phyloP scores from a whole-genome alignment of 2,888 invertebrate genomes.

The Apotomis turbidana region DNA sequence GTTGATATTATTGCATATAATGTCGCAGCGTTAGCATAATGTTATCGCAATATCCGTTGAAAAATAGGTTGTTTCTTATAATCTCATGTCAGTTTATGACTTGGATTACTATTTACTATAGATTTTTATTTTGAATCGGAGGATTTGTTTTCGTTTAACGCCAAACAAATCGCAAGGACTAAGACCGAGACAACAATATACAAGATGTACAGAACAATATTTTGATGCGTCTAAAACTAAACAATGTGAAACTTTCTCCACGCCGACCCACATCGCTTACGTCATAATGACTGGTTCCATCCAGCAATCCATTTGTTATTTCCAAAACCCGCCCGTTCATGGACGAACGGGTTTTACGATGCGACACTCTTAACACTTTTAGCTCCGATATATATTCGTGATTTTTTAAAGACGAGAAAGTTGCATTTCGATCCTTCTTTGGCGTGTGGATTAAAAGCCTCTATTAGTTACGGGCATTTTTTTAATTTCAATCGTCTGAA shows the following conservation, averaged over 20 bases:
- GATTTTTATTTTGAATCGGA: too few relatives aligned
- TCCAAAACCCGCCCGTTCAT: constrained; percentile 33
- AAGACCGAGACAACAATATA: not conserved
- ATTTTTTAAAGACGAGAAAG: constrained; percentile 28
- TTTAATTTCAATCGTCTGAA: not conserved
- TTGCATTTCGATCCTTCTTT: constrained; percentile 18
- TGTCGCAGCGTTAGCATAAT: too few relatives aligned
- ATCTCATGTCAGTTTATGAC: too few relatives aligned
- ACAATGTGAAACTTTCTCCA: constrained; percentile 41
- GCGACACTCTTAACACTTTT: constrained; percentile 17
- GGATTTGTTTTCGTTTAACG: too few relatives aligned
- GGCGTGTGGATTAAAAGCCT: constrained; percentile 11
- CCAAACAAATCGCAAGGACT: not conserved
- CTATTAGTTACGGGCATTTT: constrained; percentile 20
- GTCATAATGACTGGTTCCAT: constrained; percentile 35
- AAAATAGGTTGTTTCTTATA: too few relatives aligned
- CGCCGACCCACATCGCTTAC: constrained; percentile 56
- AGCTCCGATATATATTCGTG: constrained; percentile 19
- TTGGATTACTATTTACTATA: too few relatives aligned
- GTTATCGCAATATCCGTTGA: too few relatives aligned
- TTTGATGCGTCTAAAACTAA: constrained; percentile 30
- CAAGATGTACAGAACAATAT: constrained; percentile 2
- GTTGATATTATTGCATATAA: too few relatives aligned
- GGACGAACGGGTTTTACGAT: constrained; percentile 31
- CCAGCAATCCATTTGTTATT: constrained; percentile 31